These are phyloP conservation scores for Acrobasis consociella DNA, from an alignment of 2,888 invertebrate genomes.

Conservation along the genomic window DNA sequence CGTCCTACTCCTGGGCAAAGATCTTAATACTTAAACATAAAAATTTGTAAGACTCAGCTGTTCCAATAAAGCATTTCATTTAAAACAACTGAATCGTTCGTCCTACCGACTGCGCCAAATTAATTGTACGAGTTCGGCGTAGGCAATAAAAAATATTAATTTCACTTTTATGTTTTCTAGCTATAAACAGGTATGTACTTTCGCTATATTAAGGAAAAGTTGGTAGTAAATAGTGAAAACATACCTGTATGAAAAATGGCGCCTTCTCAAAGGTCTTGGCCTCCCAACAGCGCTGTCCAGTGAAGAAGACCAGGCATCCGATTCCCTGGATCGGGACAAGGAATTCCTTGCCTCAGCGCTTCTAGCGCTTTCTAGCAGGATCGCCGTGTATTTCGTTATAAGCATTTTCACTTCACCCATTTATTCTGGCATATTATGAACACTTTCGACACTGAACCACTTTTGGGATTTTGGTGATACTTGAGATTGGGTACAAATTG, in stretches of 20 bases:
- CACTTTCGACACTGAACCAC: conserved; percentile 11
- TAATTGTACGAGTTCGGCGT: too few species aligned
- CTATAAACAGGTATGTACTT: too few species aligned
- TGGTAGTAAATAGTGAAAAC: conserved; percentile 22
- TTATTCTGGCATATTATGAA: conserved; percentile 32
- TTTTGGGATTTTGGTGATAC: not conserved
- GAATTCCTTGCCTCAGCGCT: conserved; percentile 68
- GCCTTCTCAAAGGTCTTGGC: conserved; percentile 55
- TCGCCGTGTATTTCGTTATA: conserved; percentile 88
- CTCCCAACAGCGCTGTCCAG: conserved; percentile 56
- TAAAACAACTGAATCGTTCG: too few species aligned
- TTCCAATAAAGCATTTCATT: too few species aligned
- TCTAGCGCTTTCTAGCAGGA: conserved; percentile 85
- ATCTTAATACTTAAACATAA: too few species aligned
- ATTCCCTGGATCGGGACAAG: conserved; percentile 44
- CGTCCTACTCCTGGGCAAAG: too few species aligned
- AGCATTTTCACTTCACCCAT: conserved; percentile 74
- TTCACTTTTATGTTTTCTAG: too few species aligned
- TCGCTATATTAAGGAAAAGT: too few species aligned
- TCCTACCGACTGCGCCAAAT: too few species aligned
- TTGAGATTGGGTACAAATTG: not conserved
- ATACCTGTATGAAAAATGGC: conserved; percentile 67
- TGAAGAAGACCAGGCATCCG: conserved; percentile 59
- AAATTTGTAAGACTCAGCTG: too few species aligned
- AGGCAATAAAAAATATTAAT: too few species aligned